Evolutionary conservation across 2,113 vertebrate genomes (phyloP).

Genomic region (Condylura cristata): DNA sequence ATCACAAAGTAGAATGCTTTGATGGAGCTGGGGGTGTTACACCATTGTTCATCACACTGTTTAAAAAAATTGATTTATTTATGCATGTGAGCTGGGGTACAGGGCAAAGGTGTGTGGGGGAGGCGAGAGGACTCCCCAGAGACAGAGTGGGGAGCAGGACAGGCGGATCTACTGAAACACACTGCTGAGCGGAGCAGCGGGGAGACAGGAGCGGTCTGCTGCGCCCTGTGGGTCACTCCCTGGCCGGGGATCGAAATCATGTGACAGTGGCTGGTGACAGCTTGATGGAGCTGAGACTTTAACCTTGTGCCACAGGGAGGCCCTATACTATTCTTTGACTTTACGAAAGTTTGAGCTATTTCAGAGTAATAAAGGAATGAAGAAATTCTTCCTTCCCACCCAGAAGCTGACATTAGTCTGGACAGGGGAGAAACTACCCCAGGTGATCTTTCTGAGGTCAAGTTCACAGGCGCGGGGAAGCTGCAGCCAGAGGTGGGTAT

Average conservation of each 20-base stretch:
- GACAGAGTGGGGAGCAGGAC: too few relatives aligned
- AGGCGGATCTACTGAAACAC: too few relatives aligned
- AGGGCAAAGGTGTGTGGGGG: too few relatives aligned
- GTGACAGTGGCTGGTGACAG: too few relatives aligned
- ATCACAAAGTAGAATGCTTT: neutral
- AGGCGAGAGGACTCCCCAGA: too few relatives aligned
- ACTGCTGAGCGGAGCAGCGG: too few relatives aligned
- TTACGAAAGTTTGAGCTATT: neutral
- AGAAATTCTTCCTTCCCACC: neutral
- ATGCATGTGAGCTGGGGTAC: too few relatives aligned
- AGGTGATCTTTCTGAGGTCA: neutral
- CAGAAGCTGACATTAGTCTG: neutral
- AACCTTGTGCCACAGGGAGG: neutral
- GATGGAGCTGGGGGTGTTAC: neutral
- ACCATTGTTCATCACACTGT: neutral
- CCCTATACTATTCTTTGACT: neutral
- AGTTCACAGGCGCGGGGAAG: rapidly evolving
- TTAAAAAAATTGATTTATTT: too few relatives aligned
- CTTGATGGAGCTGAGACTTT: too few relatives aligned
- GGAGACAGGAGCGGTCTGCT: too few relatives aligned
- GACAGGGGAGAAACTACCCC: rapidly evolving
- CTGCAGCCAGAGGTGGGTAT: rapidly evolving
- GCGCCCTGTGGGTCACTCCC: too few relatives aligned
- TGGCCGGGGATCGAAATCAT: too few relatives aligned
- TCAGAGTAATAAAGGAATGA: neutral